Conservation (phyloP, 2,888 invertebrate genomes). For the Eupeodes luniger region DNA sequence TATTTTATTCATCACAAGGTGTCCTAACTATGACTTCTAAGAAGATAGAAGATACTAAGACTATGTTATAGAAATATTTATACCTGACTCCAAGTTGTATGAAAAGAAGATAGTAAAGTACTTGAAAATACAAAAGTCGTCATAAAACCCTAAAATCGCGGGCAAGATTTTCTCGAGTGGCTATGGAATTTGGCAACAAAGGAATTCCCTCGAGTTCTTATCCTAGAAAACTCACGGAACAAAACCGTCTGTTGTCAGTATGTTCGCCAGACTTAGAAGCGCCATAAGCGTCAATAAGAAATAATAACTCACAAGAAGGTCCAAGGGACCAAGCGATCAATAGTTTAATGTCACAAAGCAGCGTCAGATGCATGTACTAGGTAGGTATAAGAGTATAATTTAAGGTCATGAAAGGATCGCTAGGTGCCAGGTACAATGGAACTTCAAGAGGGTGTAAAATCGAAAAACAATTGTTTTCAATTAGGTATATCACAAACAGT, state of each 20-base stretch:
- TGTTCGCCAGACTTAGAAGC: conserved; percentile 68
- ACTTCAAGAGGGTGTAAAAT: conserved; percentile 72
- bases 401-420: conserved; percentile 57
- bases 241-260: conserved; percentile 24
- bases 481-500: conserved; percentile 64
- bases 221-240: conserved; percentile 33
- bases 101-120: not conserved
- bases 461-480: conserved; percentile 69
- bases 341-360: conserved; percentile 41
- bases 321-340: conserved; percentile 8
- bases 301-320: conserved; percentile 25
- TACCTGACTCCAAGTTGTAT: conserved; percentile 37
- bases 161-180: conserved; percentile 65
- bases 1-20: conserved; percentile 59
- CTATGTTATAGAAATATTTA: not conserved
- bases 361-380: conserved; percentile 30
- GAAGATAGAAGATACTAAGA: conserved; percentile 33
- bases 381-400: conserved; percentile 22
- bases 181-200: conserved; percentile 62
- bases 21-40: conserved; percentile 35
- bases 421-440: conserved; percentile 70
- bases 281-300: conserved; percentile 70
- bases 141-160: conserved; percentile 64
- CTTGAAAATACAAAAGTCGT: conserved; percentile 27
- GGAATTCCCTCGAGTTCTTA: conserved; percentile 55